Evolutionary conservation across 2,888 invertebrate genomes (phyloP), one percentile per base, ranked within the genome.

Genomic region (Rapana venosa): DNA sequence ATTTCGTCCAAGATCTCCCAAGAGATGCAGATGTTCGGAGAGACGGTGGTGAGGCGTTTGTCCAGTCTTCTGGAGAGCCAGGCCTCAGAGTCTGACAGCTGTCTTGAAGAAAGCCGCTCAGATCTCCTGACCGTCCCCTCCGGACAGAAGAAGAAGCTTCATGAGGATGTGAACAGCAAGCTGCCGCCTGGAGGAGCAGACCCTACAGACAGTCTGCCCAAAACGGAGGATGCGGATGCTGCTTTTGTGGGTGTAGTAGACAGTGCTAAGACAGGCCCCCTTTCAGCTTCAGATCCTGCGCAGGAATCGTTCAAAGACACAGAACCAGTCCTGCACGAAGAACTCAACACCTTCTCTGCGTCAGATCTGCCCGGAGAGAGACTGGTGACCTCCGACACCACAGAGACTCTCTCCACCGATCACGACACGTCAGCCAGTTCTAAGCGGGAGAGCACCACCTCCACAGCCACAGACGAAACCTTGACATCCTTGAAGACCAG

Each of bases 41-140:
- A 94, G 84, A 93, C 90, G 56, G 93, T 94, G 61, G 94, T 93
- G 87, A 93, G 93, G 85, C 88, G 94, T 66, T 86, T 94, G 79
- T 94, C 94, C 32, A 92, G 92, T 47, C 90, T 94, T 13, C 90
- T 94, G 20, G 93, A 94, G 90, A 92, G 91, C 70, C 92, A 91
- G 77, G 90, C 88, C 20, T 85, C 91, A 13, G 90, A 90, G 74
- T 70, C 85, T 0, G 89, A 89, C 47, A 89, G 87, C 47, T 87
- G 87, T n/a, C n/a, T 87, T 74, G 87, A 87, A 30, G 87, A 87
- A 26, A 74, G 47, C 17, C 30, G n/a, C 17, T 20, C 61, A 0
- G 86, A 86, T 35, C 66, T 86, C 1, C 26, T 85, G 36, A 85
- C 30, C 20, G 17, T 20, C 1, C 56, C 47, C 47, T 13, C 30